Percentiles rank a stretch among this genome's conserved stretches.
These are phyloP conservation scores for Hofmannophila pseudospretella DNA, from an alignment of 2,888 invertebrate species.

Conservation along the genomic window DNA sequence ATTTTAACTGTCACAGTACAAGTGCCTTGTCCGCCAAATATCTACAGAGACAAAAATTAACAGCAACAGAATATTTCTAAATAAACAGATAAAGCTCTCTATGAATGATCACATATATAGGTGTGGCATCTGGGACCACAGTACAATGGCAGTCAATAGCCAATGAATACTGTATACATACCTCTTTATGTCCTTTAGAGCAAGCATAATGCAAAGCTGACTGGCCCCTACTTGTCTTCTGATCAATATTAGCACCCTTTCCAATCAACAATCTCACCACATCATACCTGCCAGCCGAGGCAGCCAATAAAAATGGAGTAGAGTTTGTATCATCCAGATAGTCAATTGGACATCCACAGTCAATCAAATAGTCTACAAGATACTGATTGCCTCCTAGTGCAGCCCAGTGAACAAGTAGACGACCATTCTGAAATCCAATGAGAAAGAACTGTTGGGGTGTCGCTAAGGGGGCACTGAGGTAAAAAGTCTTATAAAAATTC, in stretches of 20 bases:
- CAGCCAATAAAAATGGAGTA: slow-evolving; percentile 88
- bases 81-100: too few species aligned
- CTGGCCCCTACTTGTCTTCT: slow-evolving; percentile 85
- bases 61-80: too few species aligned
- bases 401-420: slow-evolving; percentile 89
- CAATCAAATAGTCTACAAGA: slow-evolving; percentile 82
- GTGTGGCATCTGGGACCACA: too few species aligned
- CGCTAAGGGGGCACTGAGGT: too few species aligned
- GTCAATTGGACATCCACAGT: slow-evolving; percentile 82
- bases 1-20: too few species aligned
- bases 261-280: slow-evolving; percentile 82
- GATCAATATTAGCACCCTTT: slow-evolving; percentile 85
- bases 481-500: too few species aligned
- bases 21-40: too few species aligned
- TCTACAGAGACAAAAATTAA: too few species aligned
- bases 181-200: slow-evolving; percentile 88
- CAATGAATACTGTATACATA: too few species aligned
- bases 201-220: slow-evolving; percentile 91
- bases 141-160: too few species aligned
- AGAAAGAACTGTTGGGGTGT: too few species aligned
- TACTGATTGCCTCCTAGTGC: slow-evolving; percentile 86
- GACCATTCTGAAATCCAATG: slow-evolving; percentile 77
- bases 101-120: too few species aligned
- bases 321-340: slow-evolving; percentile 85
- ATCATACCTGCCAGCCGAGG: slow-evolving; percentile 85